These are phyloP conservation scores for Gari tellinella DNA, from an alignment of 2,888 invertebrate genomes.

Conservation along the genomic window DNA sequence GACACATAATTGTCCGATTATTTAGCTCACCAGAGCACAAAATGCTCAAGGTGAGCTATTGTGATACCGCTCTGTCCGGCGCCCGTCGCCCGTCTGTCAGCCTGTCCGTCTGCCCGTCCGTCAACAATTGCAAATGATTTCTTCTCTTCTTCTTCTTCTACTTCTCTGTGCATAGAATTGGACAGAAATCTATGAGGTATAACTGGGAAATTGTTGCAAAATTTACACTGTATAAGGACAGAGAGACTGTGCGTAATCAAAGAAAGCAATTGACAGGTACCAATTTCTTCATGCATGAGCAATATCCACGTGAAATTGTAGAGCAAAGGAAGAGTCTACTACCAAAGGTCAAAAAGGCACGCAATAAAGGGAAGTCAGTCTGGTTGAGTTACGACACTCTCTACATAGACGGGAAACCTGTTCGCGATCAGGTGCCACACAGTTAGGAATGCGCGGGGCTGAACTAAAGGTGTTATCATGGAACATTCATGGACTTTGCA, in stretches of 20 bases:
- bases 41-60: too few species aligned
- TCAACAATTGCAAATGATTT: too few species aligned
- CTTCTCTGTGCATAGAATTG: conserved; percentile 1
- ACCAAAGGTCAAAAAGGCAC: not conserved
- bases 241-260: not conserved
- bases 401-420: not conserved
- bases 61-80: too few species aligned
- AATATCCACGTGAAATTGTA: not conserved
- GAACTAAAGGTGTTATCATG: not conserved
- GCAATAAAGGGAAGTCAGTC: not conserved
- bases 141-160: too few species aligned
- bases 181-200: not conserved
- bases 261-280: not conserved
- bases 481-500: too few species aligned
- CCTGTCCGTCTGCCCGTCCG: too few species aligned
- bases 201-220: not conserved
- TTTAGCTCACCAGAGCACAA: too few species aligned
- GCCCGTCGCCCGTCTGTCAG: too few species aligned
- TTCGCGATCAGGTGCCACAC: not conserved
- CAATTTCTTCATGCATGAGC: not conserved
- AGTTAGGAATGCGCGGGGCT: not conserved
- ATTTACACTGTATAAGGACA: conserved; percentile 1
- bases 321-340: not conserved
- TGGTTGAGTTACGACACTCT: not conserved
- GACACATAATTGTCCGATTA: too few species aligned